Evolutionary conservation across 2,888 invertebrate species (phyloP).

Genomic region (Leucania comma): DNA sequence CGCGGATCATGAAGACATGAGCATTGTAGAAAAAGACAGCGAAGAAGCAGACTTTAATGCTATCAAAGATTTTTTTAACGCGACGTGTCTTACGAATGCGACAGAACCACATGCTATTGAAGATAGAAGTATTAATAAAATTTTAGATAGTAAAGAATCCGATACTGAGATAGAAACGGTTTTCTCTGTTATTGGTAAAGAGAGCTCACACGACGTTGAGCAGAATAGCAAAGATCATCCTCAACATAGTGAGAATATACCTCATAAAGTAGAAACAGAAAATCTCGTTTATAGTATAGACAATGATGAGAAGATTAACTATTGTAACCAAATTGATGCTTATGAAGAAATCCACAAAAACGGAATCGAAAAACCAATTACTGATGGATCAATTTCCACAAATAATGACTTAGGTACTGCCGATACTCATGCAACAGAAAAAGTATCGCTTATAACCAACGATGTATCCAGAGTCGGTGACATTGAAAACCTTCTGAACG

Average conservation of each 20-base stretch:
- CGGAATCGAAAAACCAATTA: background rate
- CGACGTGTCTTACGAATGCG: constrained; percentile 1
- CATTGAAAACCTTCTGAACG: constrained; percentile 39
- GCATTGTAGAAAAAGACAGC: constrained; percentile 5
- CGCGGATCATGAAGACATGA: constrained; percentile 18
- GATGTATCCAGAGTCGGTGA: constrained; percentile 5
- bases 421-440: constrained; percentile 4
- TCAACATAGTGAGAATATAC: background rate
- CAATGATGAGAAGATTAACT: background rate
- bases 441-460: background rate
- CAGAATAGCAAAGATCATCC: background rate
- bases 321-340: constrained; percentile 13
- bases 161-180: background rate
- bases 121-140: background rate
- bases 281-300: background rate
- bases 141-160: background rate
- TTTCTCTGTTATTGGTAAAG: background rate
- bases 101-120: constrained; percentile 14
- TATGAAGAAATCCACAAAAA: constrained; percentile 5
- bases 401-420: constrained; percentile 2
- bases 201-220: background rate
- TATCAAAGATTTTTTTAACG: constrained; percentile 41
- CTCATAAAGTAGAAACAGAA: background rate
- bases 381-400: background rate
- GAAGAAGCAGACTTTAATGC: constrained; percentile 27